Evolutionary conservation across 92 coral and sea anemone species (phyloP).

Genomic region (Galaxea fascicularis): DNA sequence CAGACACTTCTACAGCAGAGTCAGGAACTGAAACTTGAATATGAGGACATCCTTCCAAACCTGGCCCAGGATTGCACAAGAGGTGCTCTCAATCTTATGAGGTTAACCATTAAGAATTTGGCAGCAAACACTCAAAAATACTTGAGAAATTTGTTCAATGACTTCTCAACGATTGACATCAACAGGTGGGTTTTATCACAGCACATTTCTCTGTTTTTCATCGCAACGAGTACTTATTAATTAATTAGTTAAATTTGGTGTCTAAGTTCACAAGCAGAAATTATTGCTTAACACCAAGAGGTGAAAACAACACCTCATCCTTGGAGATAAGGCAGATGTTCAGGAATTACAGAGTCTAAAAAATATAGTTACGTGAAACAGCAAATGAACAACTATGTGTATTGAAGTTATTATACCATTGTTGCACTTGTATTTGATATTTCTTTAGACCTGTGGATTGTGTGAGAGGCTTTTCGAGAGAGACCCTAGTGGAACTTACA

Average conservation of each 20-base stretch:
- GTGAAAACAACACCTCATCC: too few relatives aligned
- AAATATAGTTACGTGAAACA: too few relatives aligned
- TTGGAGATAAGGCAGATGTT: too few relatives aligned
- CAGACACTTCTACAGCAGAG: constrained; percentile 61
- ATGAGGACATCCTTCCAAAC: constrained; percentile 33
- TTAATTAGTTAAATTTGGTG: not conserved
- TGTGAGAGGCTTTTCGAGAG: constrained; percentile 66
- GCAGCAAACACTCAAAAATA: constrained; percentile 14
- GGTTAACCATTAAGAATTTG: constrained; percentile 6
- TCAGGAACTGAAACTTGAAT: constrained; percentile 31
- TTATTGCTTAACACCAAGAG: too few relatives aligned
- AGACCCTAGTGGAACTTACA: constrained; percentile 50
- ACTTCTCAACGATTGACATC: constrained; percentile 72
- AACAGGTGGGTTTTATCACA: constrained; percentile 54
- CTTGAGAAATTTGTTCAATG: constrained; percentile 56
- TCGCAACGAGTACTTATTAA: not conserved
- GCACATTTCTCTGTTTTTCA: not conserved
- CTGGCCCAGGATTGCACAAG: not conserved
- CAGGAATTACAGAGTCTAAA: too few relatives aligned
- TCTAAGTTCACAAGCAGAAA: not conserved
- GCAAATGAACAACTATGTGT: not conserved
- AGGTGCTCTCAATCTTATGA: constrained; percentile 8
- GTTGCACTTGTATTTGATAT: not conserved
- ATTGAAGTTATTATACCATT: not conserved
- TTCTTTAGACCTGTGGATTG: constrained; percentile 58